Percentiles rank a stretch among this genome's conserved stretches.
phyloP scores from a whole-genome alignment of 2,888 invertebrate genomes.

The Drosophila pseudotalamancana region DNA sequence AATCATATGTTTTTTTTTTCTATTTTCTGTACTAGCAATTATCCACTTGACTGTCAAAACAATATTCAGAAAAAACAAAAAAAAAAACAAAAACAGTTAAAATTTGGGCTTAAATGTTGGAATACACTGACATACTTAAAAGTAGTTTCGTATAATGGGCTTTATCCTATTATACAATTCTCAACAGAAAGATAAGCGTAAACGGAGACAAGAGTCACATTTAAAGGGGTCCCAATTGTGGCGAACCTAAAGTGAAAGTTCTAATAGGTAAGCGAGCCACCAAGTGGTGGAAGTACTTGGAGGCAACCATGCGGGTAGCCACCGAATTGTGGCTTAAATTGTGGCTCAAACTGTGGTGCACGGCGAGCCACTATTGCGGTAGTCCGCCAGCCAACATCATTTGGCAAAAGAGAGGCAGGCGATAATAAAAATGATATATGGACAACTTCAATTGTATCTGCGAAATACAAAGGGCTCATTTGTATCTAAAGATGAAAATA shows the following conservation, averaged over 20 bases:
- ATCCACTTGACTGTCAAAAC: slow-evolving; percentile 51
- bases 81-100: slow-evolving; percentile 25
- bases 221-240: slow-evolving; percentile 48
- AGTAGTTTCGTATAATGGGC: not conserved
- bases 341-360: slow-evolving; percentile 9
- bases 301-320: slow-evolving; percentile 54
- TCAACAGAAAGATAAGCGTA: slow-evolving; percentile 21
- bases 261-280: slow-evolving; percentile 58
- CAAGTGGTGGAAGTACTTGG: slow-evolving; percentile 18
- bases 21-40: slow-evolving; percentile 50
- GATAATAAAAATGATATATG: slow-evolving; percentile 22
- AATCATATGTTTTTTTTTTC: slow-evolving; percentile 9
- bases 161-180: slow-evolving; percentile 58
- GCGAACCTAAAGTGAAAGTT: slow-evolving; percentile 76
- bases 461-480: slow-evolving; percentile 53
- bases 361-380: slow-evolving; percentile 54
- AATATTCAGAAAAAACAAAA: not conserved
- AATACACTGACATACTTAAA: slow-evolving; percentile 15
- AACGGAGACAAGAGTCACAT: slow-evolving; percentile 18
- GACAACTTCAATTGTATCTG: slow-evolving; percentile 23
- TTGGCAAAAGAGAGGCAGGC: slow-evolving; percentile 35
- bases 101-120: slow-evolving; percentile 2
- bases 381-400: slow-evolving; percentile 42
- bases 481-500: slow-evolving; percentile 19
- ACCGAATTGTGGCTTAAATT: slow-evolving; percentile 29